Percentiles rank a stretch among this genome's conserved stretches.
Conservation (phyloP, 92 coral and sea anemone species). For the Porites lobata region DNA sequence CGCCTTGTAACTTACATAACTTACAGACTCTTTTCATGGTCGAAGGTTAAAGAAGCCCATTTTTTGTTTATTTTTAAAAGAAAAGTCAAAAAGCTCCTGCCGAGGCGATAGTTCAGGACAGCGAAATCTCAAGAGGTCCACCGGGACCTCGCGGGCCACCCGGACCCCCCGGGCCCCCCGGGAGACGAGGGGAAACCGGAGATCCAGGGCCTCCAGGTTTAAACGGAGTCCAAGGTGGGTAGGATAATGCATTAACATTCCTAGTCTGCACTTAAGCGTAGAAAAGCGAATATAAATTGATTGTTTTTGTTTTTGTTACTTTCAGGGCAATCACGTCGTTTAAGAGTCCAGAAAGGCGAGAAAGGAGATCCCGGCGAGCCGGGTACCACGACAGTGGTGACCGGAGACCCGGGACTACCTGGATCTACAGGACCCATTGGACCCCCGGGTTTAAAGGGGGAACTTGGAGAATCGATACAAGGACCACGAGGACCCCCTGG, state of each 20-base stretch:
- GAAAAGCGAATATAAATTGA: background rate
- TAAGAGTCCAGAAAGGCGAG: conserved; percentile 31
- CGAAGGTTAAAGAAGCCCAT: background rate
- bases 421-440: conserved; percentile 32
- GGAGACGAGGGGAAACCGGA: conserved; percentile 73
- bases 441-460: conserved; percentile 50
- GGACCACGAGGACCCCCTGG: conserved; percentile 48
- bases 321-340: conserved; percentile 19
- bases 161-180: conserved; percentile 60
- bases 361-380: conserved; percentile 29
- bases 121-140: conserved; percentile 35
- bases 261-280: background rate
- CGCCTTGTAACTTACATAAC: too few relatives aligned
- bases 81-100: conserved; percentile 1
- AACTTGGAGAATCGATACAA: conserved; percentile 11
- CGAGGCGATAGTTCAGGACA: conserved; percentile 26
- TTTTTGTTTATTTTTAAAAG: conserved; percentile 12
- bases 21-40: too few relatives aligned
- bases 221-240: conserved; percentile 8
- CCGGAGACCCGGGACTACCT: conserved; percentile 35
- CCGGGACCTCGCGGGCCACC: conserved; percentile 55
- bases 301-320: background rate
- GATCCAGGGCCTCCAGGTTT: conserved; percentile 23
- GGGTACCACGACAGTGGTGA: conserved; percentile 28
- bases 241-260: background rate